A percentile compares a stretch with the other conserved stretches of the same genome.
These are phyloP conservation scores for Listrodromus nycthemerus DNA, from an alignment of 2,888 invertebrate species.

Conservation along the genomic window DNA sequence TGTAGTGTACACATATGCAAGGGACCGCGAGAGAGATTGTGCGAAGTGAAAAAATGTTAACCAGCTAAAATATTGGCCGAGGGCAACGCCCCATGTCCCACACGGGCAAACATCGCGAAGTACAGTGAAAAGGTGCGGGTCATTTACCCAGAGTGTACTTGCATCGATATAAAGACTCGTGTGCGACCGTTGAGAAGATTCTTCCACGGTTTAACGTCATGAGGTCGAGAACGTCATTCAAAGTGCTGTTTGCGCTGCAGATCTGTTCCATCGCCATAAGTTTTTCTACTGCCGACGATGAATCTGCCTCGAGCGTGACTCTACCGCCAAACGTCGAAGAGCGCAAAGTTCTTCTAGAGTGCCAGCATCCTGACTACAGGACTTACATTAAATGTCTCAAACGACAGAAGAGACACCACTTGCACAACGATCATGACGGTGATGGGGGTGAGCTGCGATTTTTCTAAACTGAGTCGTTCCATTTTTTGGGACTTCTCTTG, in stretches of 20 bases:
- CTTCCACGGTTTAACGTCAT: conserved; percentile 56
- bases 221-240: conserved; percentile 53
- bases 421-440: conserved; percentile 29
- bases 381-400: conserved; percentile 80
- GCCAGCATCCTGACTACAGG: conserved; percentile 78
- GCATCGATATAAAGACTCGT: conserved; percentile 65
- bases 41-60: conserved; percentile 41
- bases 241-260: conserved; percentile 1
- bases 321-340: conserved; percentile 65
- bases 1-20: neutral
- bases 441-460: conserved; percentile 40
- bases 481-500: too few relatives aligned
- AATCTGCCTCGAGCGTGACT: conserved; percentile 35
- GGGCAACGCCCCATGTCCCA: conserved; percentile 67
- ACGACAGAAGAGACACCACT: conserved; percentile 79
- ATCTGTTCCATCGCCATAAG: conserved; percentile 22
- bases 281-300: conserved; percentile 34
- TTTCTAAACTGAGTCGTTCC: neutral
- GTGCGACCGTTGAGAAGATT: conserved; percentile 30
- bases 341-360: conserved; percentile 72
- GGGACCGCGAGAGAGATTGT: conserved; percentile 8
- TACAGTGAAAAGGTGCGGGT: conserved; percentile 51
- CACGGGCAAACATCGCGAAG: conserved; percentile 45
- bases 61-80: conserved; percentile 67
- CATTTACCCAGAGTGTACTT: conserved; percentile 55